Evolutionary conservation across 2,113 vertebrate genomes (phyloP).

Genomic region (Cairina moschata): DNA sequence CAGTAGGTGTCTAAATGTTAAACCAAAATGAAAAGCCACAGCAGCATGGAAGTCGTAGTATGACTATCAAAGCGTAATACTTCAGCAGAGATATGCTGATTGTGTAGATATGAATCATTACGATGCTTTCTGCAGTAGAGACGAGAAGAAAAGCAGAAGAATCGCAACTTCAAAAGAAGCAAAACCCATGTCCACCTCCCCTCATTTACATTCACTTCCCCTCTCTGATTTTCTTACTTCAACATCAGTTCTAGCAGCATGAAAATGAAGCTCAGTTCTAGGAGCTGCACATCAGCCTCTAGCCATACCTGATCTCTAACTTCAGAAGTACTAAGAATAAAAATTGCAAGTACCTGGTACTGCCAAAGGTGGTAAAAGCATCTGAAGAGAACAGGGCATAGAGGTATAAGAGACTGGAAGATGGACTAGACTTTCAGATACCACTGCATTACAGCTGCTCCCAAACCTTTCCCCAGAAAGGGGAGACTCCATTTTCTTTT

Average conservation of each 20-base stretch:
- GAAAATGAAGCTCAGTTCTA: background rate
- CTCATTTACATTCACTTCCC: background rate
- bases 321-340: background rate
- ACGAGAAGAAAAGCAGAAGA: background rate
- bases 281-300: background rate
- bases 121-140: constrained; percentile 12
- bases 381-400: background rate
- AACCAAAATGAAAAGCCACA: constrained; percentile 62
- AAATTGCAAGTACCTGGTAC: background rate
- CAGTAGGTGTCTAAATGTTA: constrained; percentile 55
- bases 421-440: background rate
- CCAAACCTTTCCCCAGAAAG: background rate
- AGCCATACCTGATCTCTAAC: background rate
- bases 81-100: constrained; percentile 40
- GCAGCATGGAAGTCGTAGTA: constrained; percentile 20
- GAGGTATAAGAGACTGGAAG: background rate
- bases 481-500: background rate
- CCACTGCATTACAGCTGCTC: background rate
- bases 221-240: constrained; percentile 31
- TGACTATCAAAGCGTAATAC: constrained; percentile 55
- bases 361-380: background rate
- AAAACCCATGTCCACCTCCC: background rate
- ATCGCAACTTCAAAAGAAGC: constrained; percentile 23
- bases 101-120: constrained; percentile 50
- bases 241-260: constrained; percentile 5